phyloP scores from a whole-genome alignment of 2,888 invertebrate genomes.

The Lithophane ornitopus region DNA sequence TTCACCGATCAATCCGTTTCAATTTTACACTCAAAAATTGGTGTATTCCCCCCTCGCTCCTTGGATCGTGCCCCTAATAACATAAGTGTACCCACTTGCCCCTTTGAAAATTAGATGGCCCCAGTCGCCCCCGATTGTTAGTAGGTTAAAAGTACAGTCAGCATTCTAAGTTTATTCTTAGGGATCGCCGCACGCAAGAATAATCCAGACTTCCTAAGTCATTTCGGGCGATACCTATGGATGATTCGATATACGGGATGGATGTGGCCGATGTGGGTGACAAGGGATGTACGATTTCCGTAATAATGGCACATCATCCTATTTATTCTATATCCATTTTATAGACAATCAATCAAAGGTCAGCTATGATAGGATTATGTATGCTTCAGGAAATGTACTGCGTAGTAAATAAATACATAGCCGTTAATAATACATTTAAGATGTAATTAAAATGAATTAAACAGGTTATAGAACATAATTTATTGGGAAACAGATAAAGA shows the following conservation, averaged over 20 bases:
- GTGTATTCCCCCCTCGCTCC: too few species aligned
- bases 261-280: neutral
- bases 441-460: slow-evolving; percentile 12
- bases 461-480: slow-evolving; percentile 10
- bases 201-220: neutral
- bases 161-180: too few species aligned
- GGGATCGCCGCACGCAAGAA: neutral
- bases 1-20: too few species aligned
- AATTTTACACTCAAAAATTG: slow-evolving; percentile 9
- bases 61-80: too few species aligned
- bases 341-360: neutral
- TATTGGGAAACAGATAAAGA: neutral
- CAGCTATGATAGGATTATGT: slow-evolving; percentile 8
- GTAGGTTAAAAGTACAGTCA: too few species aligned
- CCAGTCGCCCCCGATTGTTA: too few species aligned
- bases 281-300: slow-evolving; percentile 10
- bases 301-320: neutral
- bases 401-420: slow-evolving; percentile 8
- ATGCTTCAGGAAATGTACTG: slow-evolving; percentile 17
- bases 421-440: slow-evolving; percentile 12
- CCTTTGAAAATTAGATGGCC: too few species aligned
- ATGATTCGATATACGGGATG: neutral
- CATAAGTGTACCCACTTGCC: too few species aligned
- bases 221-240: neutral
- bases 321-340: neutral